A percentile compares a stretch with the other conserved stretches of the same genome.
phyloP scores from a whole-genome alignment of 1,140 invertebrate species.

The Lamellibrachia luymesi region DNA sequence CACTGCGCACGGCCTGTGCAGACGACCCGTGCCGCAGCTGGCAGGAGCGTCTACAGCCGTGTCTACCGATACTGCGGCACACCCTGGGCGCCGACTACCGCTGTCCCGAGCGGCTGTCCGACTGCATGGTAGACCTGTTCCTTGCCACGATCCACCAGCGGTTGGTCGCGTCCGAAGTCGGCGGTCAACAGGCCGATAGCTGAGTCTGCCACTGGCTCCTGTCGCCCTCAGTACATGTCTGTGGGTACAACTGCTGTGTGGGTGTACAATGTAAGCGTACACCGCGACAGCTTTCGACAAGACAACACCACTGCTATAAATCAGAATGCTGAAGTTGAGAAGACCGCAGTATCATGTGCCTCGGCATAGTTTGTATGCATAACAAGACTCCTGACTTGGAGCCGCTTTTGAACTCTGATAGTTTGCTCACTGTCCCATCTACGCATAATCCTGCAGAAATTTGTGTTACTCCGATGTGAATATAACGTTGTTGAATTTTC shows the following conservation, averaged over 20 bases:
- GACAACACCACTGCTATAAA: neutral
- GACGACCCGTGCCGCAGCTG: conserved; percentile 25
- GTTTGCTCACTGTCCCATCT: neutral
- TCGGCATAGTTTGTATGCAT: neutral
- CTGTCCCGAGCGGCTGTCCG: conserved; percentile 11
- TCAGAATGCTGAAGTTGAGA: neutral
- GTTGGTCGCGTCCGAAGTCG: neutral
- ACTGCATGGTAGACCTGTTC: conserved; percentile 29
- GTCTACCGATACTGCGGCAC: conserved; percentile 11
- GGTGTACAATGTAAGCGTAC: neutral
- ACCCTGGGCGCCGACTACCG: conserved; percentile 24
- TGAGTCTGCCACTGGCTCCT: neutral
- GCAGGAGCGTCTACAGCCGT: conserved; percentile 24
- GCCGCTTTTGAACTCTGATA: neutral
- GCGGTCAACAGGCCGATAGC: neutral
- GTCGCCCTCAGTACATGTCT: neutral
- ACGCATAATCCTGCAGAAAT: neutral
- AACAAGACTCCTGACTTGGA: neutral
- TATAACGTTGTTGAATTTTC: neutral
- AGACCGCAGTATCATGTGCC: neutral
- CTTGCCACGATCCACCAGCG: conserved; percentile 22
- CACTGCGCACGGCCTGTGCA: neutral
- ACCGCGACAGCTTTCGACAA: neutral
- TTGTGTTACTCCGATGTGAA: neutral
- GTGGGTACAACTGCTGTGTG: neutral